Evolutionary conservation across 2,888 invertebrate genomes (phyloP).

Genomic region (Pinctada fucata): DNA sequence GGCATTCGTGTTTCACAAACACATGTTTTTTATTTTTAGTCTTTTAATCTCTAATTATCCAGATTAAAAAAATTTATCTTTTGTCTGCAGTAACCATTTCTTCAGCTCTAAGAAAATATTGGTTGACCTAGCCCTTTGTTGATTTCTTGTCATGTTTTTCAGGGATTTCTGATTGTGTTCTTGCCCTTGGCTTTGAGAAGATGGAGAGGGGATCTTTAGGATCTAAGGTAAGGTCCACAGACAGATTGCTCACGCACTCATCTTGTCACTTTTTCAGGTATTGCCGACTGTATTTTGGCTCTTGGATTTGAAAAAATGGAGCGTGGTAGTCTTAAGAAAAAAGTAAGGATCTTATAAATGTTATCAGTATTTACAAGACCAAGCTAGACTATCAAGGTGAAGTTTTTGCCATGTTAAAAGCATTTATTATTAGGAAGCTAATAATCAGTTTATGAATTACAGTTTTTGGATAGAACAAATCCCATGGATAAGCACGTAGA

Average conservation of each 20-base stretch:
- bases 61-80: too few species aligned
- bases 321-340: conserved; percentile 85
- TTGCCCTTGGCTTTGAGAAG: conserved; percentile 98
- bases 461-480: conserved; percentile 77
- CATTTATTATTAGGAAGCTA: too few species aligned
- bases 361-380: too few species aligned
- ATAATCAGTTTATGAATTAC: conserved; percentile 25
- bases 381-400: too few species aligned
- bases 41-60: too few species aligned
- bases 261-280: conserved; percentile 76
- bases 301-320: conserved; percentile 99
- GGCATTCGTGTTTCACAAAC: too few species aligned
- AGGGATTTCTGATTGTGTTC: conserved; percentile 88
- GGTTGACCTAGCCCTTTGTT: too few species aligned
- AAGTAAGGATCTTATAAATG: conserved; percentile 10
- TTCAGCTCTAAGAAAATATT: too few species aligned
- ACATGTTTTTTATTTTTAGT: too few species aligned
- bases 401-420: too few species aligned
- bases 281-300: conserved; percentile 90
- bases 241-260: background rate
- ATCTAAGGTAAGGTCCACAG: conserved; percentile 80
- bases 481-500: conserved; percentile 89
- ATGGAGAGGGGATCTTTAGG: conserved; percentile 95
- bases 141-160: conserved; percentile 28
- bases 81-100: too few species aligned